Evolutionary conservation across 2,888 invertebrate genomes (phyloP), one percentile per base, ranked within the genome.

Genomic region (Cyaniris semiargus): DNA sequence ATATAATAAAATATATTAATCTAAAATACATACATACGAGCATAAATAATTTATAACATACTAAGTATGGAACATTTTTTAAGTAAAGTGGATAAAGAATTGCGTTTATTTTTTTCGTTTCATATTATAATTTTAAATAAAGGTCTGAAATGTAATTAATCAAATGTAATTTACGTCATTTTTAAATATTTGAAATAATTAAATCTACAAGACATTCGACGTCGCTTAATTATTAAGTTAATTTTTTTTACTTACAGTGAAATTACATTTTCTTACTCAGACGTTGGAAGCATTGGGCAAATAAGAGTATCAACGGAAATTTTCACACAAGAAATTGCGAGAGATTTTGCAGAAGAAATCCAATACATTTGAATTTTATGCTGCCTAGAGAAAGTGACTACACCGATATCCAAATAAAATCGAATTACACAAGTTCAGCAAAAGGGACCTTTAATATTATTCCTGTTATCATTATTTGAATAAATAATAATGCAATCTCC

Each of bases 401-500:
- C 66, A 15, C 6, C 27, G 66, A 31, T 66, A 66, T 66, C 66
- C 66, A 66, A 66, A 66, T 18, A 66, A 66, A 66, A 27, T 31
- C 66, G 27, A 31, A 66, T 66, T 66, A 66, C 13, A 27, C 27
- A 66, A 66, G 66, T 66, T 66, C 66, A 66, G 8, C 6, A 74
- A 74, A 74, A 44, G 15, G 31, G 18, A 72, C 44, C 74, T 48
- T 53, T 15, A 53, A 53, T 74, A 53, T 74, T 53, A 74, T 53
- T 48, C 74, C 13, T 74, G 74, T 27, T 48, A 74, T 27, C 74
- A 74, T 74, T 74, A 74, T 53, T 74, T 74, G 74, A 74, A 74
- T 74, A 74, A 74, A 48, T 74, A 53, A 74, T 74, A 74, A 53
- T 74, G 53, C 74, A 74, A 74, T 74, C 48, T 53, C 53, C 48